Evolutionary conservation across 2,797 vertebrate species (phyloP), one percentile per base, ranked within the genome.

Genomic region (Peromyscus eremicus): DNA sequence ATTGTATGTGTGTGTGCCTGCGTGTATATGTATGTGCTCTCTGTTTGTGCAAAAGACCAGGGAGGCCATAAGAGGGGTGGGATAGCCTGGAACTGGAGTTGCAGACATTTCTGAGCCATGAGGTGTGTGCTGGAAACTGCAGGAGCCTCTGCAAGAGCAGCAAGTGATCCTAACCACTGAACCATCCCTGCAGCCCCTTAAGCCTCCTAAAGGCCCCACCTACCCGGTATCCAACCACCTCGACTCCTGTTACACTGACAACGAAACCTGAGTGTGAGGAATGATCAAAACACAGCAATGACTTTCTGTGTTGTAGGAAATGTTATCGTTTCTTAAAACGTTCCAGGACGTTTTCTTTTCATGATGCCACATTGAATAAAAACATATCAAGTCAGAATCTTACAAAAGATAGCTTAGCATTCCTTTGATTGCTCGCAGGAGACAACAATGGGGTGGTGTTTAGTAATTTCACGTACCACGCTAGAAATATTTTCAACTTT

Each of bases 401-500:
- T 70, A 88, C 21, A 92, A 85, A 92, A 55, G 5, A 93, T 62
- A 21, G 23, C 25, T 6, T 80, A 81, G 32, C 14, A 52, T 89
- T 94, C 76, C 14, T 29, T 64, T 94, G 75, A 57, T 32, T 81
- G 3, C 10, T 90, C 91, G 5, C 13, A 73, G n/a, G n/a, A 16
- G 14, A 49, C 2, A 80, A 49, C 87, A 46, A 79, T 70, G 13
- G 7, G 21, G 62, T 29, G 43, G 34, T 57, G 71, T 23, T 85
- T 40, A 32, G 32, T 80, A 64, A 97, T 84, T 91, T 92, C 4
- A 83, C 60, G 60, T 89, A 66, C 91, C 17, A 94, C 43, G 32
- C 21, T 34, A 84, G n/a, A 43, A 92, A 46, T 40, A 84, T 92
- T 96, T 96, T 94, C 66, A 83, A 32, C 46, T 6, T 76, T 82